Evolutionary conservation across 2,888 invertebrate species (phyloP), one percentile per base, ranked within the genome.

Genomic region (Lithophane semibrunnea): DNA sequence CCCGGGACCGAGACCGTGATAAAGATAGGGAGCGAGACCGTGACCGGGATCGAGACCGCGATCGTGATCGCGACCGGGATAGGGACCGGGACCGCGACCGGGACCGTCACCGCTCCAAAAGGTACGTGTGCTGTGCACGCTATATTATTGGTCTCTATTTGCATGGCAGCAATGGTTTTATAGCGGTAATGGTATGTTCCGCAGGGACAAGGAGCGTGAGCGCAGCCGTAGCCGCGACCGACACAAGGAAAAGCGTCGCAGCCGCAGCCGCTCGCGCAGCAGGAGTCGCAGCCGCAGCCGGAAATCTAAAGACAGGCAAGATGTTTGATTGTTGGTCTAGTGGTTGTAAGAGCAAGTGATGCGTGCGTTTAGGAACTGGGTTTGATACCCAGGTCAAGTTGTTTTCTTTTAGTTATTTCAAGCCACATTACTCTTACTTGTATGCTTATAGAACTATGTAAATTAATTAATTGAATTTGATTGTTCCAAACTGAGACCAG

Each of bases 281-380:
- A 85, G 96, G 82, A 92, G 94, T 81, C 85, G 95, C 88, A 89
- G 95, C 87, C 89, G 95, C 4, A 96, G 94, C 52, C 91, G 96
- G 47, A 97, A 97, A 83, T 96, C 97, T 58, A 97, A 97, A 87
- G 97, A 97, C 82, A 95, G 96, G 97, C 94, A 79, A 83, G 78
- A 60, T 21, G 0, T 42, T 21, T 13, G 3, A 12, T 54, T 56
- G 10, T 58, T 68, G 7, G 42, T 68, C 10, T 68, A 7, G 37
- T 18, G 54, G 29, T 29, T 1, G 13, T 13, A 21, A 21, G 29
- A 18, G 12, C 3, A 21, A 13, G 24, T 29, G 29, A n/a, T 16
- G 16, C 37, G 3, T 5, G 3, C 29, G 29, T 29, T 29, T 18
- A 18, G 1, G 10, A 68, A 37, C 37, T 37, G 37, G 10, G 16